Base-by-base conservation (phyloP, 2,888 invertebrate genomes). In the Morpho helenor region DNA sequence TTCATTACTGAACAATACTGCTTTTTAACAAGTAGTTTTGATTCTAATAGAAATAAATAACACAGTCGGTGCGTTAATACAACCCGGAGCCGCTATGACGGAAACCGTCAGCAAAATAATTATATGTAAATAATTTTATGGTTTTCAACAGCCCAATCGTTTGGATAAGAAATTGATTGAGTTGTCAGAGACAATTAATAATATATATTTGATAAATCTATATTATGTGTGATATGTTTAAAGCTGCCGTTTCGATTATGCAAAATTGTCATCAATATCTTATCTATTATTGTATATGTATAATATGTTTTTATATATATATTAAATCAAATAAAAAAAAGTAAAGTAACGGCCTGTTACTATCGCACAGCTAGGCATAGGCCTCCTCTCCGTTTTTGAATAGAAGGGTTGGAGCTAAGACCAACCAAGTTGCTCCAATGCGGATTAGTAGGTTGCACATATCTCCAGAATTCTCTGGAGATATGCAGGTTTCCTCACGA, bases 21-120 rank as follows among this genome's bases (percentile, higher is more conserved):
- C 50, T 9, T 44, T 31, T n/a, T 31, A 52, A 40, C 52, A 52
- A 52, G 46, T 46, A 42, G 41, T 47, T 22, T 7, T 10, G 22
- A 42, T 44, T 16, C 47, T 56, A 49, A 56, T 45, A 56, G 52
- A 49, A 52, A 56, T 56, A 60, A 56, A 56, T 56, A 52, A 55
- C 10, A 47, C 16, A 39, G 41, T 23, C 56, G 44, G 50, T 46
- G 40, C 23, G 51, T 55, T 50, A 51, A 55, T 51, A 43, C 8
- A 56, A 60, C 56, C 41, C 56, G 45, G 52, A 44, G 51, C 46
- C 22, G 43, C 39, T 31, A n/a, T 53, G 49, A 56, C 56, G 60
- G 50, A 57, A 53, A 60, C 60, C 50, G 60, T 60, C 60, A 60
- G 60, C 60, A 57, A 46, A 54, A 57, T 57, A 53, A 60, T 52